Conservation (phyloP, 2,797 vertebrate genomes). For the Diplodus puntazzo region DNA sequence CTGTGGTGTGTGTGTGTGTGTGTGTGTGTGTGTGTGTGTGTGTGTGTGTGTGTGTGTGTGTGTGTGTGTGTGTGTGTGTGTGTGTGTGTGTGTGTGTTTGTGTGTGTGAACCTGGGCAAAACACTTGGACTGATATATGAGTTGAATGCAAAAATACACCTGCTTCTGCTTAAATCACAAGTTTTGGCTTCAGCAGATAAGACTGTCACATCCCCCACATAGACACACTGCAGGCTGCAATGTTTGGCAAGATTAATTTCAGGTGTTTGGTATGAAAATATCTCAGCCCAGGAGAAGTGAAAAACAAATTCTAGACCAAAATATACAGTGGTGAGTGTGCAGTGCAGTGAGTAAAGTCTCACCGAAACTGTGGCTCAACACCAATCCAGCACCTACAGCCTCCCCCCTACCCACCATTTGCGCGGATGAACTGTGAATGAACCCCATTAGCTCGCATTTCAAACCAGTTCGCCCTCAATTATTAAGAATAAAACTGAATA, state of each 20-base stretch:
- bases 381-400: too few relatives aligned
- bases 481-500: too few relatives aligned
- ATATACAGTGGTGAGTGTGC: slow-evolving; percentile 2
- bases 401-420: too few relatives aligned
- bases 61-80: slow-evolving; percentile 5
- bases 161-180: slow-evolving; percentile 38
- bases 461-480: too few relatives aligned
- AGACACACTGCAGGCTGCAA: slow-evolving; percentile 26
- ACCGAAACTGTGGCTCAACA: not conserved
- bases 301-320: slow-evolving; percentile 6
- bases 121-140: not conserved
- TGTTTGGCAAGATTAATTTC: slow-evolving; percentile 53
- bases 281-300: slow-evolving; percentile 16
- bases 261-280: slow-evolving; percentile 45
- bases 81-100: not conserved
- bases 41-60: not conserved
- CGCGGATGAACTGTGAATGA: too few relatives aligned
- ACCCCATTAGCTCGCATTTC: too few relatives aligned
- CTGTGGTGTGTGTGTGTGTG: not conserved
- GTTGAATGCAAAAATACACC: slow-evolving; percentile 48
- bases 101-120: slow-evolving; percentile 2
- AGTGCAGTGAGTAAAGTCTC: not conserved
- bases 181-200: slow-evolving; percentile 20
- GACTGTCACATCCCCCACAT: slow-evolving; percentile 22
- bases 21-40: not conserved